These are phyloP conservation scores for Andrena bicolor DNA, from an alignment of 2,888 invertebrate species.

Conservation along the genomic window DNA sequence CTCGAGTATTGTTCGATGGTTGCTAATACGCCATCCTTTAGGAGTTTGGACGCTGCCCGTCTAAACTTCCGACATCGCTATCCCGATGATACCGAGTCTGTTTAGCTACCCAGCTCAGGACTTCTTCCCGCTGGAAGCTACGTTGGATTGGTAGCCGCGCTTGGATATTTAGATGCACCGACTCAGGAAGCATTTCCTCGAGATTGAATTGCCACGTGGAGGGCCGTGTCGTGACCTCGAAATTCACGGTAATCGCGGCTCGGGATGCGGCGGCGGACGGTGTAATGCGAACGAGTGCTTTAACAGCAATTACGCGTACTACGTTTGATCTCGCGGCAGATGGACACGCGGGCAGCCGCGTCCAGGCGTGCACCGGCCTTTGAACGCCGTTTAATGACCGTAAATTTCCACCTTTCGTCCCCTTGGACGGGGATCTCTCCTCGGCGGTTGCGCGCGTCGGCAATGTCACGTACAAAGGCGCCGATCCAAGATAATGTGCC, in stretches of 20 bases:
- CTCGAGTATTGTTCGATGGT: constrained; percentile 28
- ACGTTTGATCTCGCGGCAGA: constrained; percentile 58
- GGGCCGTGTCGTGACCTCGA: constrained; percentile 25
- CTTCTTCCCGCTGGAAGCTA: neutral
- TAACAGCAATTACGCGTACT: constrained; percentile 59
- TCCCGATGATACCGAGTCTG: neutral
- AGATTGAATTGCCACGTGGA: constrained; percentile 47
- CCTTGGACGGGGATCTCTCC: constrained; percentile 21
- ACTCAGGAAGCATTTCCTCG: neutral
- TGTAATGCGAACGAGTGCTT: constrained; percentile 56
- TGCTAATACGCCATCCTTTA: neutral
- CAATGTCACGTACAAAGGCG: constrained; percentile 64
- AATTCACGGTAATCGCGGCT: constrained; percentile 54
- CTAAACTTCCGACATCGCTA: neutral
- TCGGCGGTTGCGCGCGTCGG: constrained; percentile 38
- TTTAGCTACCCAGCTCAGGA: neutral
- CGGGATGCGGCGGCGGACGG: constrained; percentile 44
- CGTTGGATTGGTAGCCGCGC: neutral
- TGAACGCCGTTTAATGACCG: constrained; percentile 63
- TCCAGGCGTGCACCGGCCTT: neutral
- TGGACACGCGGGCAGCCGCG: constrained; percentile 44
- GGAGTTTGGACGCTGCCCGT: neutral
- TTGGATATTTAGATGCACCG: neutral
- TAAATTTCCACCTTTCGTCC: constrained; percentile 60
- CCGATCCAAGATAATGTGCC: constrained; percentile 63